Conservation (phyloP, 2,797 vertebrate genomes). For the Leptoclinus maculatus region DNA sequence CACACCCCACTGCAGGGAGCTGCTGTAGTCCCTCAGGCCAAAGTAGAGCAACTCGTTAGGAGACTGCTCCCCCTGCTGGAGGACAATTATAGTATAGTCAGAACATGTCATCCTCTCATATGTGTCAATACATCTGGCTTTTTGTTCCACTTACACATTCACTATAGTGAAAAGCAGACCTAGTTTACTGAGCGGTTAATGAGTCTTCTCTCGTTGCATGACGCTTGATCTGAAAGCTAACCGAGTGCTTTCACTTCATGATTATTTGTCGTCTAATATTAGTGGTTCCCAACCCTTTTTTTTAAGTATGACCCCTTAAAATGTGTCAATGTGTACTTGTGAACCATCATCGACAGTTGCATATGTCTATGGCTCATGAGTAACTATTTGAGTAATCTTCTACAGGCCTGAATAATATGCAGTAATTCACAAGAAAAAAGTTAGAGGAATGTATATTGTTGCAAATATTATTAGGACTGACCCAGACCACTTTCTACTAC, state of each 20-base stretch:
- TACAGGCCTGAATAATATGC: background rate
- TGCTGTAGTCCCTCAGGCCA: constrained; percentile 94
- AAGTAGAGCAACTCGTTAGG: constrained; percentile 91
- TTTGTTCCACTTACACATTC: background rate
- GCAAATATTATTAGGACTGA: background rate
- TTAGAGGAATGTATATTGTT: background rate
- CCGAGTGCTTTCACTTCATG: background rate
- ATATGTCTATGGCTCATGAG: background rate
- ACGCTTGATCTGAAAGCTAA: background rate
- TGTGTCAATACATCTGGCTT: background rate
- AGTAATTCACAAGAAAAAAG: background rate
- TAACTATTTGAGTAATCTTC: background rate
- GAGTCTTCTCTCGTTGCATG: background rate
- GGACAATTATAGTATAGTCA: background rate
- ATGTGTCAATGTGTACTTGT: background rate
- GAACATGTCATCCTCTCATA: background rate
- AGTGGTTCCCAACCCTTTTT: background rate
- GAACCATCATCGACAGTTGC: background rate
- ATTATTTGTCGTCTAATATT: background rate
- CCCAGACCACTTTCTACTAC: background rate
- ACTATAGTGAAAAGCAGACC: background rate
- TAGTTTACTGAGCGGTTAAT: background rate
- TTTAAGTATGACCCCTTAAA: background rate
- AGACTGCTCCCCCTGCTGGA: constrained; percentile 86
- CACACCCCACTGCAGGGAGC: constrained; percentile 96